phyloP scores from a whole-genome alignment of 2,113 vertebrate species.

The Montifringilla adamsi region DNA sequence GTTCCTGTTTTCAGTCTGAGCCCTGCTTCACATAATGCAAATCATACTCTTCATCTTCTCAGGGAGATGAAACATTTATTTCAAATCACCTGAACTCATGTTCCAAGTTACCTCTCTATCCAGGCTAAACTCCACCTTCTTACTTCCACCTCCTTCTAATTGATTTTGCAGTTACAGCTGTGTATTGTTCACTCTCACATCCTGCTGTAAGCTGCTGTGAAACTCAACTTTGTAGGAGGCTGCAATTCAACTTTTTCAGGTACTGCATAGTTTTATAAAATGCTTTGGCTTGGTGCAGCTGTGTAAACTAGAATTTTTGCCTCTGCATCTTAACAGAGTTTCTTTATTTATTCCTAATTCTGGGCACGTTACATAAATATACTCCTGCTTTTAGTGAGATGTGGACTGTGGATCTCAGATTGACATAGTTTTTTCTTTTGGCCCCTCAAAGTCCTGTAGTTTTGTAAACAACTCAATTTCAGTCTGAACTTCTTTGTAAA shows the following conservation, averaged over 20 bases:
- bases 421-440: conserved; percentile 16
- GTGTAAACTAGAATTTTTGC: conserved; percentile 40
- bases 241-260: conserved; percentile 11
- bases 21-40: not conserved
- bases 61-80: not conserved
- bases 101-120: not conserved
- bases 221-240: not conserved
- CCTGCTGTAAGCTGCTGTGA: not conserved
- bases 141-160: not conserved
- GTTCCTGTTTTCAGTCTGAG: not conserved
- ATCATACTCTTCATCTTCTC: not conserved
- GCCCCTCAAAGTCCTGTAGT: conserved; percentile 20
- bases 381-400: conserved; percentile 17
- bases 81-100: not conserved
- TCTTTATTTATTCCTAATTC: conserved; percentile 44
- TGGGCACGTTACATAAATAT: conserved; percentile 25
- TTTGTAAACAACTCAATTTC: conserved; percentile 52
- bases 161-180: not conserved
- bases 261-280: not conserved
- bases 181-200: not conserved
- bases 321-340: conserved; percentile 42
- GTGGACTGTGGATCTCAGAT: conserved; percentile 22
- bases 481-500: conserved; percentile 26
- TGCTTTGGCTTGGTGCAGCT: conserved; percentile 30
- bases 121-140: not conserved